A percentile compares a stretch with the other conserved stretches of the same genome.
phyloP scores from a whole-genome alignment of 2,888 invertebrate genomes.

The Piscicola geometra region DNA sequence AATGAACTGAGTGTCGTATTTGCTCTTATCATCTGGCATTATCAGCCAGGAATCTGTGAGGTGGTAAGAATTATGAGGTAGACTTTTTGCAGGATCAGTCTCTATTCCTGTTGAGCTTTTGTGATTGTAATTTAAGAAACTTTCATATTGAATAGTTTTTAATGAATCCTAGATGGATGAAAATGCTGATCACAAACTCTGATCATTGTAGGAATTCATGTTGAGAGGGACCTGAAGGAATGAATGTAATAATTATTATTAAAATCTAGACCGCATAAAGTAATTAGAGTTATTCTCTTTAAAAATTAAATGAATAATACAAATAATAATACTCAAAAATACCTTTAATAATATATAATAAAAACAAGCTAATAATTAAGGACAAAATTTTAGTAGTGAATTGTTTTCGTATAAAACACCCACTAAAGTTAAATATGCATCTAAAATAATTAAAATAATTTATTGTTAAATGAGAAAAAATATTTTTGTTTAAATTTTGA shows the following conservation, averaged over 20 bases:
- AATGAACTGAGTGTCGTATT: conserved; percentile 86
- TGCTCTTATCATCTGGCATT: conserved; percentile 76
- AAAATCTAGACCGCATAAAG: background rate
- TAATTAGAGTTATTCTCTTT: background rate
- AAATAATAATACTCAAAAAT: background rate
- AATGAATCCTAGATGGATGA: no score
- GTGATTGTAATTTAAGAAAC: no score
- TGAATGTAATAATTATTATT: background rate
- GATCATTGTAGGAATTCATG: background rate
- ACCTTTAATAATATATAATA: background rate
- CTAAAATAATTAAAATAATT: background rate
- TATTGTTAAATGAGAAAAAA: background rate
- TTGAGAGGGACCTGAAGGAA: background rate
- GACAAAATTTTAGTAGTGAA: background rate
- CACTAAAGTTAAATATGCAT: conserved; percentile 4
- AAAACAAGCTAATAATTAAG: background rate
- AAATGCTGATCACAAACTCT: background rate
- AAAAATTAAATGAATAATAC: background rate
- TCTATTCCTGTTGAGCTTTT: no score
- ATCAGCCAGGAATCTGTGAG: conserved; percentile 76
- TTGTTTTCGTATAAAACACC: conserved; percentile 9
- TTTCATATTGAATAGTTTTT: no score
- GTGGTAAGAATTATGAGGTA: background rate
- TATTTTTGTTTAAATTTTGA: background rate
- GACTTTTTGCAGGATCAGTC: no score